Evolutionary conservation across 2,113 vertebrate species (phyloP).

Genomic region (Scomber colias): DNA sequence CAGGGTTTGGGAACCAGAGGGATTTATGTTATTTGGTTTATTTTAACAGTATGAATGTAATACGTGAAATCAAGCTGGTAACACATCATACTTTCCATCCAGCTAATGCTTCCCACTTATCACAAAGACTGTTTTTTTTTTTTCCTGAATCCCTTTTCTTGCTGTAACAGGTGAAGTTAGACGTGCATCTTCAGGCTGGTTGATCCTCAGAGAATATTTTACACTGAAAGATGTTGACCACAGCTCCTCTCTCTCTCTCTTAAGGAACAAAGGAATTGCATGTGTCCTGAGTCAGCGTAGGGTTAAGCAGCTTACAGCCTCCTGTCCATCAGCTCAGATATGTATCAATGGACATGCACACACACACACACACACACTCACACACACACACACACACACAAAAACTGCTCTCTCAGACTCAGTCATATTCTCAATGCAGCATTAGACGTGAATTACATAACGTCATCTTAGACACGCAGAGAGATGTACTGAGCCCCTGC

Average conservation of each 20-base stretch:
- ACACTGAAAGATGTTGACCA: conserved; percentile 38
- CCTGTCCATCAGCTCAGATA: conserved; percentile 62
- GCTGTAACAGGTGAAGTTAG: conserved; percentile 15
- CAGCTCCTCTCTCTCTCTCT: conserved; percentile 24
- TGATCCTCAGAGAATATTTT: conserved; percentile 34
- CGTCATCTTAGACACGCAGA: neutral
- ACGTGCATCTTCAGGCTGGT: neutral
- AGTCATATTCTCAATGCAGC: conserved; percentile 62
- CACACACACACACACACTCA: conserved; percentile 30
- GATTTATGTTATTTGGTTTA: conserved; percentile 15
- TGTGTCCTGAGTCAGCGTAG: conserved; percentile 72
- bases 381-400: conserved; percentile 6
- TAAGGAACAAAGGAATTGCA: conserved; percentile 45
- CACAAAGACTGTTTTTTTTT: conserved; percentile 1
- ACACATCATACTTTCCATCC: conserved; percentile 12
- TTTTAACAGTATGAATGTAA: conserved; percentile 19
- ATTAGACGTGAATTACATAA: conserved; percentile 65
- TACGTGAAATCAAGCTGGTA: conserved; percentile 20
- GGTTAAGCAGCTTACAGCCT: conserved; percentile 78
- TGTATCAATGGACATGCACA: conserved; percentile 54
- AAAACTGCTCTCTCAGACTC: conserved; percentile 35
- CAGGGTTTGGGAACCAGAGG: neutral
- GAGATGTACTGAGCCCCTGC: conserved; percentile 2
- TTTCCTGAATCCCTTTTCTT: conserved; percentile 24
- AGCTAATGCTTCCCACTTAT: conserved; percentile 11